These are phyloP conservation scores for Akabosia matsudoensis DNA, from an alignment of 1,140 invertebrate genomes.

Conservation along the genomic window DNA sequence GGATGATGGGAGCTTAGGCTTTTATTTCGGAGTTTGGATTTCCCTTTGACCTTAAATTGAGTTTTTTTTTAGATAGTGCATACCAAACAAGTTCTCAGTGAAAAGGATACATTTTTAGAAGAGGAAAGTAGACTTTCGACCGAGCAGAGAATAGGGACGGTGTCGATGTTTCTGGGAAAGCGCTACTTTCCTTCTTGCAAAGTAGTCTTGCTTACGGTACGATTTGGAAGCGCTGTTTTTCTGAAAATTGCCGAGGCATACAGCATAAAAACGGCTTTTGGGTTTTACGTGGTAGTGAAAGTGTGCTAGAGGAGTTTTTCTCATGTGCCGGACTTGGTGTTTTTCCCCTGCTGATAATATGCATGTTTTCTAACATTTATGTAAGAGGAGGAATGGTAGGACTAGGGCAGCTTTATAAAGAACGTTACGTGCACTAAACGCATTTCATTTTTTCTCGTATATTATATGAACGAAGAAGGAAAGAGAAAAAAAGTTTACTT, in stretches of 20 bases:
- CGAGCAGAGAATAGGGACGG: background rate
- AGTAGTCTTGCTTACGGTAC: background rate
- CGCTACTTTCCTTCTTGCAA: background rate
- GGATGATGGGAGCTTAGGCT: too few species aligned
- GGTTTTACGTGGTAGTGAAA: too few species aligned
- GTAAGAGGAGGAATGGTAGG: background rate
- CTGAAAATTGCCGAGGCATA: too few species aligned
- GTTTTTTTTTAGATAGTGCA: too few species aligned
- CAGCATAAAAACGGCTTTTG: too few species aligned
- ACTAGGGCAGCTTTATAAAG: background rate
- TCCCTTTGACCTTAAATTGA: too few species aligned
- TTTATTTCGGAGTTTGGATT: too few species aligned
- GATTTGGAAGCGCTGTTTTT: too few species aligned
- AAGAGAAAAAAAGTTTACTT: constrained; percentile 12
- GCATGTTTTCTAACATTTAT: background rate
- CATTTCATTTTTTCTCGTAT: background rate
- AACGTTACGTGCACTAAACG: background rate
- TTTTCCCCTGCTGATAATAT: background rate
- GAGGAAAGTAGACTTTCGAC: background rate
- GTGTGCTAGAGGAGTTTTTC: too few species aligned
- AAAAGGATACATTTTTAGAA: background rate
- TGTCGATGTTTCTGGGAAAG: background rate
- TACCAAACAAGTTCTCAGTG: background rate
- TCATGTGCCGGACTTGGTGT: background rate
- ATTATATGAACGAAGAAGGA: background rate